A percentile compares a stretch with the other conserved stretches of the same genome.
Conservation (phyloP, 2,113 vertebrate species). For the Carettochelys insculpta region DNA sequence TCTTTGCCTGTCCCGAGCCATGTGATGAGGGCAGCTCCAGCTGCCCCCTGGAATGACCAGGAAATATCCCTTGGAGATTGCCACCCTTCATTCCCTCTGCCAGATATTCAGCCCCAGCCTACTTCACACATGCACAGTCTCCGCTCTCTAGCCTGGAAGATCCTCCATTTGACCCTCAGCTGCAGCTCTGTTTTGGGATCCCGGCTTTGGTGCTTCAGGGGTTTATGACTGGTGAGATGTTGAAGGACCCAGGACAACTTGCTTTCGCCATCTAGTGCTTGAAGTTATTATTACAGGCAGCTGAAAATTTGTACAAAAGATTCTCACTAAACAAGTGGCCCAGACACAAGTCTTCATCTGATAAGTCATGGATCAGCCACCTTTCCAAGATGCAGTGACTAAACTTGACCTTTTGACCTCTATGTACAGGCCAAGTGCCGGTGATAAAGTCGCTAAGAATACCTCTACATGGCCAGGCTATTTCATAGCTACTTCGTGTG, state of each 20-base stretch:
- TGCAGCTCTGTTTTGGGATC: background rate
- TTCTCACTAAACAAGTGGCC: background rate
- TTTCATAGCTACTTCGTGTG: too few species aligned
- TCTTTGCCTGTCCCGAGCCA: background rate
- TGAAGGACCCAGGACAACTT: conserved; percentile 39
- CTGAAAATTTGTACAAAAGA: background rate
- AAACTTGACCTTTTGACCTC: too few species aligned
- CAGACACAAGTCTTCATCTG: background rate
- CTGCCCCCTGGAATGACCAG: background rate
- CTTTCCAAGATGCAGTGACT: too few species aligned
- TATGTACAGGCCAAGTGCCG: too few species aligned
- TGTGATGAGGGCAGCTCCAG: background rate
- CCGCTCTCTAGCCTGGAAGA: background rate
- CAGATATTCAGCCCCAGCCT: background rate
- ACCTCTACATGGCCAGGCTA: too few species aligned
- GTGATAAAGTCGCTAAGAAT: too few species aligned
- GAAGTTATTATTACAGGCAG: background rate
- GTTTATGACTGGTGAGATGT: fast-evolving
- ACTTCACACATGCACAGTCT: background rate
- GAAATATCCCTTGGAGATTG: background rate
- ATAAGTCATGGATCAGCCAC: too few species aligned
- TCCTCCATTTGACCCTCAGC: background rate
- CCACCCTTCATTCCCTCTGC: background rate
- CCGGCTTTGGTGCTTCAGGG: background rate
- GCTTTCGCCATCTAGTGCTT: conserved; percentile 69